A percentile compares a stretch with the other conserved stretches of the same genome.
Evolutionary conservation across 2,888 invertebrate genomes (phyloP).

Genomic region (Monochamus alternatus): DNA sequence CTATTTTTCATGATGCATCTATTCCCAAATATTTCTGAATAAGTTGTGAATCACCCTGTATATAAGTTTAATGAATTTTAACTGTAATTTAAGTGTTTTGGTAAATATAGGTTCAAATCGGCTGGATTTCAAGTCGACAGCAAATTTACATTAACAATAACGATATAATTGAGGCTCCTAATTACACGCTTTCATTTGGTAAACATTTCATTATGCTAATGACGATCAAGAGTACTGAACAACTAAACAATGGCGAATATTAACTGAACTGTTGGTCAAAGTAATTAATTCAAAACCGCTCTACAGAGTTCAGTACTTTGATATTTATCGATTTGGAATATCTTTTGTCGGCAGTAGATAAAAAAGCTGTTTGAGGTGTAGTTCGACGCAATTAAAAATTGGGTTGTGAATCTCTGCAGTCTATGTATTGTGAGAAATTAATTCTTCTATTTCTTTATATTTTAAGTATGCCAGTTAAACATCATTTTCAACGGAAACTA

Average conservation of each 20-base stretch:
- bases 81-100: neutral
- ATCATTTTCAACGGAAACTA: too few species aligned
- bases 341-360: neutral
- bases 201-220: conserved; percentile 26
- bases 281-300: conserved; percentile 9
- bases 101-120: conserved; percentile 13
- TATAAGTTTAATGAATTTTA: neutral
- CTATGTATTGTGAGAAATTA: neutral
- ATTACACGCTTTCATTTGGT: conserved; percentile 27
- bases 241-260: conserved; percentile 17
- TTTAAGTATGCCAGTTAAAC: too few species aligned
- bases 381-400: neutral
- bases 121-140: neutral
- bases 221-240: conserved; percentile 26
- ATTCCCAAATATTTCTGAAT: too few species aligned
- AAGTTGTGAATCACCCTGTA: too few species aligned
- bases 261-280: conserved; percentile 7
- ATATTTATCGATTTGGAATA: neutral
- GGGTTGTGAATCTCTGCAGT: too few species aligned
- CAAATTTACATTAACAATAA: conserved; percentile 15
- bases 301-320: neutral
- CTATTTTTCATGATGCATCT: too few species aligned
- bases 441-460: too few species aligned
- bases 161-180: conserved; percentile 22
- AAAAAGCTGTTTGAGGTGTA: neutral